Base-by-base conservation (phyloP, 2,113 vertebrate genomes). In the Pomatostomus ruficeps region DNA sequence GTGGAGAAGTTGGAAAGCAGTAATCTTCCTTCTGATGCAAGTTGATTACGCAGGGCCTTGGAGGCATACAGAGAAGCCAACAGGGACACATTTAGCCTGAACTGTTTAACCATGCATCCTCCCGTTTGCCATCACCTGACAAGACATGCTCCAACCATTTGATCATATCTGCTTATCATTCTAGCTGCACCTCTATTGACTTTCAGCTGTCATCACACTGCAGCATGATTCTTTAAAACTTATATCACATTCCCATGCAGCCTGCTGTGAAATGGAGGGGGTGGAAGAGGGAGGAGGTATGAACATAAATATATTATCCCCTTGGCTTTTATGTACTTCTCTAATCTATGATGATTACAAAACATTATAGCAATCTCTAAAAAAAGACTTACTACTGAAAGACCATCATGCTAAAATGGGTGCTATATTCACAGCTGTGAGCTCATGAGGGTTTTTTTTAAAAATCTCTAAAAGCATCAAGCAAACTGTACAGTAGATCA, bases 181-280 rank as follows among this genome's bases (percentile, higher is more conserved):
- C 66, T 33, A 51, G 35, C 13, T 75, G 55, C 12, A n/a, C 11
- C 16, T 70, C 33, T n/a, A 4, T 25, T 35, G 13, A 16, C 59
- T 83, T 92, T 76, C 43, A 38, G 29, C 7, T 25, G 51, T 15
- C 14, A 67, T 85, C 49, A 42, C 10, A 45, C 7, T 77, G n/a
- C 29, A 75, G 11, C 6, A 19, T 3, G 11, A 42, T 24, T 92
- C 52, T 76, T 71, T 35, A 38, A 89, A 67, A 40, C 4, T 54
- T 51, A 1, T 0, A 2, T 49, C 29, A 9, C 6, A 12, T 61
- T 88, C 42, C 20, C 4, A 4, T 7, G 8, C 31, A 54, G 45
- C 14, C 26, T 86, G 24, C 57, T 80, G 7, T 51, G 75, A 80
- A 85, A 76, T n/a, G 24, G 24, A 86, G 13, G 25, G 72, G 26